Conservation (phyloP, 2,888 invertebrate species). For the Arctia plantaginis region DNA sequence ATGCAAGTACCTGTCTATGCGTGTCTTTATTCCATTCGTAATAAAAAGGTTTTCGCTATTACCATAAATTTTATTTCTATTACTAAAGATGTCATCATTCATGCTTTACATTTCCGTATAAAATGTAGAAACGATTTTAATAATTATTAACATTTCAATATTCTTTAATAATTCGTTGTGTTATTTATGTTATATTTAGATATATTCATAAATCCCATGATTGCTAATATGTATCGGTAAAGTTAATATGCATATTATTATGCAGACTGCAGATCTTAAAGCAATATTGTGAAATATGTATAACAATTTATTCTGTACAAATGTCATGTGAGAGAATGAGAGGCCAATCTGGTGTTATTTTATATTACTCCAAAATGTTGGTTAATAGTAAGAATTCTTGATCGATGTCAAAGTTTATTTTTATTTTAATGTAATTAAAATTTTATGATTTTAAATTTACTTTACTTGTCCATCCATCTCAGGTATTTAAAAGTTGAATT, state of each 20-base stretch:
- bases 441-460: no score
- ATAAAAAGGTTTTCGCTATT: background rate
- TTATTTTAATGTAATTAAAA: no score
- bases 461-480: no score
- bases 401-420: background rate
- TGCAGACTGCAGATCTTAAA: background rate
- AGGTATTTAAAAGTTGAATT: no score
- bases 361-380: background rate
- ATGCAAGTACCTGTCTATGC: background rate
- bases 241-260: background rate
- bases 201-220: background rate
- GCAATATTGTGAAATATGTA: background rate
- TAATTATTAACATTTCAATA: background rate
- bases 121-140: background rate
- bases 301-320: background rate
- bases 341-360: background rate
- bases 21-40: background rate
- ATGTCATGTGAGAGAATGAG: background rate
- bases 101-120: background rate
- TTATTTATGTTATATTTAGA: background rate
- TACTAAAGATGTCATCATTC: background rate
- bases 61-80: background rate
- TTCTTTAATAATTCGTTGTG: background rate
- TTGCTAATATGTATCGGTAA: background rate
- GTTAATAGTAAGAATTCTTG: background rate